Conservation (phyloP, 2,888 invertebrate genomes). For the Schizotus pectinicornis region DNA sequence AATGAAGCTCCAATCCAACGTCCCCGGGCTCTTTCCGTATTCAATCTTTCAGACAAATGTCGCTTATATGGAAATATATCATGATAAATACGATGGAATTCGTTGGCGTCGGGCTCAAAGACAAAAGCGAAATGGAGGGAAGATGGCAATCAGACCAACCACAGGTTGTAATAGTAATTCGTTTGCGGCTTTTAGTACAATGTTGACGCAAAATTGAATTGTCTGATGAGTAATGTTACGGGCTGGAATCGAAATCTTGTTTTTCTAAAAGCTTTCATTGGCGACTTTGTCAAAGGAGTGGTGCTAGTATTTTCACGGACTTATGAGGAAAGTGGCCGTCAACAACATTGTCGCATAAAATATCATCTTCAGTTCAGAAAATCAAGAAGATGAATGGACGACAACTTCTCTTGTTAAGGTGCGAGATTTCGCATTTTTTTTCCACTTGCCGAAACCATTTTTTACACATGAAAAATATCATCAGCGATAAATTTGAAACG, state of each 20-base stretch:
- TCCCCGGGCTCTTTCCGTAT: slow-evolving; percentile 32
- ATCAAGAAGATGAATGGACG: slow-evolving; percentile 2
- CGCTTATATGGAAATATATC: slow-evolving; percentile 36
- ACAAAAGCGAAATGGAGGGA: slow-evolving; percentile 1
- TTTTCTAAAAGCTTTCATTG: slow-evolving; percentile 11
- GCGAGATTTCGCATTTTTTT: not conserved
- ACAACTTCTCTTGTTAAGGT: not conserved
- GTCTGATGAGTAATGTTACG: slow-evolving; percentile 14
- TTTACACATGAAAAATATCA: slow-evolving; percentile 2
- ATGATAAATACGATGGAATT: slow-evolving; percentile 35
- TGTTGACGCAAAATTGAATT: slow-evolving; percentile 20
- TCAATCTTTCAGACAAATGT: slow-evolving; percentile 37
- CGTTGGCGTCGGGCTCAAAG: slow-evolving; percentile 12
- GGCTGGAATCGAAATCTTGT: slow-evolving; percentile 21
- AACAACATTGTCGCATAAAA: too few relatives aligned
- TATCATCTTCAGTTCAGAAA: too few relatives aligned
- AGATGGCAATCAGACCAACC: slow-evolving; percentile 17
- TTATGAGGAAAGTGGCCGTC: too few relatives aligned
- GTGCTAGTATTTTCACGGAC: too few relatives aligned
- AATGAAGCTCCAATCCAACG: slow-evolving; percentile 31
- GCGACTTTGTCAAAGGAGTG: not conserved
- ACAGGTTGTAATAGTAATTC: slow-evolving; percentile 10
- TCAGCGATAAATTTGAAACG: slow-evolving; percentile 4
- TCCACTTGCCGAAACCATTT: not conserved
- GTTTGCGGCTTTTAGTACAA: slow-evolving; percentile 22